phyloP scores from a whole-genome alignment of 2,797 vertebrate genomes.

The Poeciliopsis paucimaculata region DNA sequence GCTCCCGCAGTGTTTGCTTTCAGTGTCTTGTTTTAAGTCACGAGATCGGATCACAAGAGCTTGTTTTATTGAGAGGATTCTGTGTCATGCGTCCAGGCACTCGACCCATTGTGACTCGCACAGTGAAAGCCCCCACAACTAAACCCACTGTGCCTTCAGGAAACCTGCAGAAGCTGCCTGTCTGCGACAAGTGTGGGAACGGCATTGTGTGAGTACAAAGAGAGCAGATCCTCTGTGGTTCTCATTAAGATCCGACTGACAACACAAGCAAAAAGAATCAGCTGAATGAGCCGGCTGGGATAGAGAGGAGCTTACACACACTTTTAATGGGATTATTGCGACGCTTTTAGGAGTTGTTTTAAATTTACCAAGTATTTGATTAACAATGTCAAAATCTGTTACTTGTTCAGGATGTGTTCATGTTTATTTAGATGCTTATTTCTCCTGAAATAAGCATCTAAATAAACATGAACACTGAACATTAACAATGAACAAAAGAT shows the following conservation, averaged over 20 bases:
- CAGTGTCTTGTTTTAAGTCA: constrained; percentile 25
- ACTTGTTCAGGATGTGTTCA: not conserved
- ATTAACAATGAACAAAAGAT: too few relatives aligned
- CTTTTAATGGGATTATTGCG: not conserved
- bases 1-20: not conserved
- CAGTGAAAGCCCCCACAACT: constrained; percentile 89
- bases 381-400: not conserved
- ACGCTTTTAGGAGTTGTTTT: not conserved
- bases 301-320: not conserved
- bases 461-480: too few relatives aligned
- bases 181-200: constrained; percentile 95
- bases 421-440: too few relatives aligned
- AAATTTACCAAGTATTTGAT: too few relatives aligned
- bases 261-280: not conserved
- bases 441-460: too few relatives aligned
- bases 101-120: constrained; percentile 87
- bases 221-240: constrained; percentile 43
- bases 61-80: constrained; percentile 27
- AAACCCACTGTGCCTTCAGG: constrained; percentile 82
- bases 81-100: constrained; percentile 78
- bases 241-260: constrained; percentile 14
- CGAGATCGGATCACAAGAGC: not conserved
- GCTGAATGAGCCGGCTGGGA: not conserved
- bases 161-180: constrained; percentile 90
- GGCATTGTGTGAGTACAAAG: constrained; percentile 92